Evolutionary conservation across 64 coral and sea anemone species (phyloP).

Genomic region (Montipora sp.): DNA sequence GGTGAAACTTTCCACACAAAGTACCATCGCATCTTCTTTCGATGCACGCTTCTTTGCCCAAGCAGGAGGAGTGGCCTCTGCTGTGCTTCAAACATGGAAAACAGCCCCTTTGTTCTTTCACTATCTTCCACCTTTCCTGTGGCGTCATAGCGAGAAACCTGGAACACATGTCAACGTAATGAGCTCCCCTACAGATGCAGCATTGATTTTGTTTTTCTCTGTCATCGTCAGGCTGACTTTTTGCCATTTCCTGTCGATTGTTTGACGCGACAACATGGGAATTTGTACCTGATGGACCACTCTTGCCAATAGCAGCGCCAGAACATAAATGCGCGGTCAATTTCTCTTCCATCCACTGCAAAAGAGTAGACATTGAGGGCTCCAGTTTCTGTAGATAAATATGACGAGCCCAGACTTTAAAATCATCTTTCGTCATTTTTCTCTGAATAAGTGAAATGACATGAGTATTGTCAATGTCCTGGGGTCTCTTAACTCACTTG

Average conservation of each 20-base stretch:
- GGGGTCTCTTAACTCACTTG: conserved; percentile 66
- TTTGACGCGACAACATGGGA: background rate
- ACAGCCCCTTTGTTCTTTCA: conserved; percentile 73
- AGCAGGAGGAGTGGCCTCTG: conserved; percentile 63
- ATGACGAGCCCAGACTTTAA: conserved; percentile 11
- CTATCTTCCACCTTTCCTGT: conserved; percentile 66
- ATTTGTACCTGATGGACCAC: background rate
- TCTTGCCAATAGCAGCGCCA: conserved; percentile 68
- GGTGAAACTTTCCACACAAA: conserved; percentile 46
- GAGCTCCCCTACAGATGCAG: conserved; percentile 53
- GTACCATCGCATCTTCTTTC: conserved; percentile 30
- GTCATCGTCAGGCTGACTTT: background rate
- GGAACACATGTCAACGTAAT: conserved; percentile 70
- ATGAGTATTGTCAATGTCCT: conserved; percentile 61
- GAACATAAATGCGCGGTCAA: conserved; percentile 59
- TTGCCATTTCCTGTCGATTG: background rate
- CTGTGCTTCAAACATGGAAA: conserved; percentile 66
- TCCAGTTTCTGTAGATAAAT: conserved; percentile 63
- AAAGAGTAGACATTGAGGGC: conserved; percentile 31
- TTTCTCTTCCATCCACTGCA: conserved; percentile 72
- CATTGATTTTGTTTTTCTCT: background rate
- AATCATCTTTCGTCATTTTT: too few relatives aligned
- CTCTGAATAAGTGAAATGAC: conserved; percentile 66
- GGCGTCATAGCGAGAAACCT: conserved; percentile 62
- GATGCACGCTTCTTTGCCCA: conserved; percentile 57